Evolutionary conservation across 2,888 invertebrate genomes (phyloP).

Genomic region (Eristalis arbustorum): DNA sequence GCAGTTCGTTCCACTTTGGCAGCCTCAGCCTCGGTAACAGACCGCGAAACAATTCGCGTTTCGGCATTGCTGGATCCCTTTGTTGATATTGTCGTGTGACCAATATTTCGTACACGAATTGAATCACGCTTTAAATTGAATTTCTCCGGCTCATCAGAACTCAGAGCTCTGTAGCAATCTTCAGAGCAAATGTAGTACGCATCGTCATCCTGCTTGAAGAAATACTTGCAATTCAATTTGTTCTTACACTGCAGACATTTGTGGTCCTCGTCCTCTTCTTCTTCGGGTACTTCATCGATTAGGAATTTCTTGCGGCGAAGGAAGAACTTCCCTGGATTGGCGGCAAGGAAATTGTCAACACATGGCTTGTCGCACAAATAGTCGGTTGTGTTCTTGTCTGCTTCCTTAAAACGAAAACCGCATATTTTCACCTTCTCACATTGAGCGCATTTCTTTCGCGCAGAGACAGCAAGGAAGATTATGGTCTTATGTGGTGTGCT

Average conservation of each 20-base stretch:
- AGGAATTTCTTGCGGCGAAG: conserved; percentile 82
- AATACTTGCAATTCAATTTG: conserved; percentile 80
- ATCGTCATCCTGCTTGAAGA: conserved; percentile 82
- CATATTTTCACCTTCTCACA: conserved; percentile 76
- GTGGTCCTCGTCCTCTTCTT: conserved; percentile 73
- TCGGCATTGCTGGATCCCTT: conserved; percentile 74
- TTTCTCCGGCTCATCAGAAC: conserved; percentile 80
- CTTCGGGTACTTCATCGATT: conserved; percentile 79
- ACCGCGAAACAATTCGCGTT: conserved; percentile 82
- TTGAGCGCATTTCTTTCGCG: conserved; percentile 74
- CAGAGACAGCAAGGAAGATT: conserved; percentile 77
- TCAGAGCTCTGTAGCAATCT: conserved; percentile 82
- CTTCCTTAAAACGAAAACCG: conserved; percentile 76
- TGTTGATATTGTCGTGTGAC: conserved; percentile 75
- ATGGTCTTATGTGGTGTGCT: conserved; percentile 77
- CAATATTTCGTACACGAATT: conserved; percentile 79
- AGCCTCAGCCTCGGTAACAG: conserved; percentile 83
- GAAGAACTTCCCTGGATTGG: conserved; percentile 82
- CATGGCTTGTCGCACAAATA: conserved; percentile 82
- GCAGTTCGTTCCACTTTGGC: conserved; percentile 83
- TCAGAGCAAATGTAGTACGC: conserved; percentile 82
- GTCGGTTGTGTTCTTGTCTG: conserved; percentile 81
- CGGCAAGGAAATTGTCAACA: conserved; percentile 82
- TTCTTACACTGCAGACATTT: conserved; percentile 81
- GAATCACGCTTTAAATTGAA: conserved; percentile 79